phyloP scores from a whole-genome alignment of 2,797 vertebrate genomes.

The Cryptoprocta ferox region DNA sequence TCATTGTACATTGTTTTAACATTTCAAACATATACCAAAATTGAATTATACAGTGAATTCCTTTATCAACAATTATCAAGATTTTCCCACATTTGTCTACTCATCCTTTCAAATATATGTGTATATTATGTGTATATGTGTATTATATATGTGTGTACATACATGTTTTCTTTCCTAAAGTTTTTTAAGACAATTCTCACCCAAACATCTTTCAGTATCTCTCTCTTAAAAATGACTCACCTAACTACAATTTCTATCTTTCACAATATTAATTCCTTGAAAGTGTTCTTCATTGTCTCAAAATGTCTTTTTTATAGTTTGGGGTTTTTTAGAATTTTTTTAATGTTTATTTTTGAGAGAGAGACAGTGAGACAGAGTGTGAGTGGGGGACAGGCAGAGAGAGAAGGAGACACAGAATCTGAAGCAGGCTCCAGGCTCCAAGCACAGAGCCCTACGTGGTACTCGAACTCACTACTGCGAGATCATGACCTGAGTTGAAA shows the following conservation, averaged over 20 bases:
- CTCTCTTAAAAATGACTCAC: background rate
- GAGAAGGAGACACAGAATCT: too few relatives aligned
- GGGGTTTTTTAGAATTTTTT: too few relatives aligned
- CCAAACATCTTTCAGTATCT: background rate
- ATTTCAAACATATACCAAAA: background rate
- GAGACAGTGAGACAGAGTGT: too few relatives aligned
- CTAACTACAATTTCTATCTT: background rate
- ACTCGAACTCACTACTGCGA: too few relatives aligned
- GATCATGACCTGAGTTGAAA: too few relatives aligned
- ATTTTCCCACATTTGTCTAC: background rate
- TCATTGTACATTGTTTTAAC: background rate
- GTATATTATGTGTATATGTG: background rate
- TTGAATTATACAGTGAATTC: background rate
- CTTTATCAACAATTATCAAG: background rate
- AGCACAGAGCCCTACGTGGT: too few relatives aligned
- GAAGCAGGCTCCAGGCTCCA: too few relatives aligned
- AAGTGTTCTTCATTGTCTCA: background rate
- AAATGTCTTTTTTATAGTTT: background rate
- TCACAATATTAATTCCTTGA: slow-evolving; percentile 4
- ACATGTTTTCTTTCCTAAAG: background rate
- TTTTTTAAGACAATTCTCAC: background rate
- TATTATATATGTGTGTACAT: too few relatives aligned
- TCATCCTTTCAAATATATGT: background rate
- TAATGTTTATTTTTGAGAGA: too few relatives aligned
- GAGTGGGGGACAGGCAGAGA: too few relatives aligned